Evolutionary conservation across 2,113 vertebrate genomes (phyloP).

Genomic region (Odobenus rosmarus): DNA sequence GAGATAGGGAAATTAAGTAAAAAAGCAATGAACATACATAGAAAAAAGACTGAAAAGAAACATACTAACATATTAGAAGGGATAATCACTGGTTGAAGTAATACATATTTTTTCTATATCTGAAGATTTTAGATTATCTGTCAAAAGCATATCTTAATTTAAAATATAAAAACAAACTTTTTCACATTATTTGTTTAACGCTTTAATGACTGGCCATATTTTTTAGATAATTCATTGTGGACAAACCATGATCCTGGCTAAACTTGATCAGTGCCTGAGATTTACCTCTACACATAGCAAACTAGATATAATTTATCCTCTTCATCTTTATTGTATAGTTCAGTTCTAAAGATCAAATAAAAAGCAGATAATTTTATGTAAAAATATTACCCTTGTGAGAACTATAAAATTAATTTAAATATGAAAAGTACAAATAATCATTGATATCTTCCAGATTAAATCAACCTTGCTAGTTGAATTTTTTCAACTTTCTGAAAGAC

Average conservation of each 20-base stretch:
- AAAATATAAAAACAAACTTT: constrained; percentile 1
- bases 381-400: background rate
- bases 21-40: background rate
- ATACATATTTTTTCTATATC: background rate
- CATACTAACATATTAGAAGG: background rate
- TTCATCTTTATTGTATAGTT: constrained; percentile 23
- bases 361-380: background rate
- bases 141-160: background rate
- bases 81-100: background rate
- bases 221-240: constrained; percentile 12
- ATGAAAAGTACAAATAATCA: background rate
- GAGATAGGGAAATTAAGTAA: background rate
- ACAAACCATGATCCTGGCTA: background rate
- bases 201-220: background rate
- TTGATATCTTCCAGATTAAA: constrained; percentile 14
- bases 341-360: constrained; percentile 1
- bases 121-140: background rate
- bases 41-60: background rate
- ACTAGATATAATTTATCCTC: background rate
- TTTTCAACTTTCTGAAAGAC: background rate
- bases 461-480: background rate
- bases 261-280: background rate
- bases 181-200: background rate
- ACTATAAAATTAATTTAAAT: constrained; percentile 35
- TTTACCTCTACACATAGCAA: background rate